Base-by-base conservation (phyloP, 2,888 invertebrate species). In the Pachymerium ferrugineum region DNA sequence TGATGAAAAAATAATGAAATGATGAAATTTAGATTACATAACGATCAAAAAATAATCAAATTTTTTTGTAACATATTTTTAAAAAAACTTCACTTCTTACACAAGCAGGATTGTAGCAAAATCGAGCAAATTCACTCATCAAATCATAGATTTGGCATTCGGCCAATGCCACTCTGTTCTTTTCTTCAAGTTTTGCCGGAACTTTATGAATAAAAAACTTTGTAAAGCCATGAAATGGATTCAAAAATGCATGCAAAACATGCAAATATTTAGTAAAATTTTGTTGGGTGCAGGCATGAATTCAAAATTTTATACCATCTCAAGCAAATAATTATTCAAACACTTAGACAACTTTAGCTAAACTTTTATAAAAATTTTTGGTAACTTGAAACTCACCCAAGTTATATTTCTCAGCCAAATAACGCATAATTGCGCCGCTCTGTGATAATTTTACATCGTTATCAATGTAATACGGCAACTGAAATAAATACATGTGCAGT, bases 401-500 rank as follows among this genome's bases (percentile, higher is more conserved):
- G 71, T 82, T 80, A 77, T 83, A 79, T 75, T 84, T 84, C 12
- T 83, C 77, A n/a, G 82, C 83, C 73, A 84, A 80, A 77, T 83
- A 80, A 16, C 82, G 81, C 47, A 84, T 74, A 72, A 84, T 84
- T 25, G 84, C 82, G 76, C 81, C 81, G 75, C 82, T 83, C 78
- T 84, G 83, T 4, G 83, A 82, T n/a, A 84, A 76, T 75, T 82
- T 83, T 10, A 82, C 77, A 67, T 83, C 81, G 0, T 83, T 84
- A 78, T 84, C 84, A 31, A 84, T 80, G 76, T 82, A 82, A 77
- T 84, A 84, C 0, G 84, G 84, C 33, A 84, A 79, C 84, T 84
- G 5, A 19, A 25, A 31, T n/a, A 42, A 74, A 47, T 22, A n/a
- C n/a, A n/a, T n/a, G n/a, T n/a, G n/a, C n/a, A n/a, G n/a, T n/a